Evolutionary conservation across 2,797 vertebrate genomes (phyloP), one percentile per base, ranked within the genome.

Genomic region (Falco biarmicus): DNA sequence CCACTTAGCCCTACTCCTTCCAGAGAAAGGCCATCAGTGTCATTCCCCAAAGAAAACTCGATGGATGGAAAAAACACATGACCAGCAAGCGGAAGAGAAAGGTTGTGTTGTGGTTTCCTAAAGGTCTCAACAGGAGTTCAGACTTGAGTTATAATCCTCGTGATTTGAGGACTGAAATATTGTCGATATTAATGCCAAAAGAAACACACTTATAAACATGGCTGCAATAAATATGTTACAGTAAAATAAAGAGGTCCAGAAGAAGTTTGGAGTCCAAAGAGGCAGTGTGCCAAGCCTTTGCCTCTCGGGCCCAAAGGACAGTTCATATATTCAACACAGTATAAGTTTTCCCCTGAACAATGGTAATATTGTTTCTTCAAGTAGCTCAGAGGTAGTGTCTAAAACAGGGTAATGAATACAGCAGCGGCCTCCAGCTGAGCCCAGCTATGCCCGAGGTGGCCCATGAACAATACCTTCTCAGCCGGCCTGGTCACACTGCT

Each of bases 381-480:
- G 50, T 47, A 53, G 92, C 29, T 86, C 80, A 17, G 94, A 97
- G 89, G 96, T 95, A 96, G 94, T 17, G 24, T 82, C 66, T 71
- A 25, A 57, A 96, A 34, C 45, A 92, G 65, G 1, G 4, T 7
- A 83, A 91, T 11, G 57, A 81, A 43, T 21, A 54, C 7, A 90
- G 59, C 56, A 91, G 91, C 63, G 95, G 84, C 66, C 63, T 78
- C 59, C 77, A 89, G 65, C 84, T 84, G 83, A 94, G 53, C 63
- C 37, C 85, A 87, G 77, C 29, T 75, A 77, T 0, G 32, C 59
- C 75, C 34, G 71, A 75, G 50, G 39, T 47, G 50, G 76, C 66
- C 76, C 47, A 61, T 70, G 77, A 65, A 86, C 47, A 68, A 41
- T 5, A 31, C 12, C 1, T 0, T 6, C 11, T n/a, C 2, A 0